Conservation (phyloP, 2,797 vertebrate species). For the Morus bassanus region DNA sequence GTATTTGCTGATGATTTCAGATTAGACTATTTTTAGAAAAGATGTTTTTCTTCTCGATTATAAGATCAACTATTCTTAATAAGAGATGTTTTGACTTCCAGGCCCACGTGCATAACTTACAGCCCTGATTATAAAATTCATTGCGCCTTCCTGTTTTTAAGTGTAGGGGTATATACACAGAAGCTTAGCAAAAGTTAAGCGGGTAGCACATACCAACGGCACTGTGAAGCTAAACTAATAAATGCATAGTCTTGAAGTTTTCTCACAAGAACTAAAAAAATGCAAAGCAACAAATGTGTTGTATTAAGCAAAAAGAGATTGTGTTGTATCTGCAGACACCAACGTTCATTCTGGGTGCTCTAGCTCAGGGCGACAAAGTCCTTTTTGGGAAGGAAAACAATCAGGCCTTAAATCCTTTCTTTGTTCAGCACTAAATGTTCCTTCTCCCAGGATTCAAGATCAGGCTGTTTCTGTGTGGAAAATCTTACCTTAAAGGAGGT, state of each 20-base stretch:
- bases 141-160: background rate
- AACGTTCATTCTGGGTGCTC: background rate
- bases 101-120: background rate
- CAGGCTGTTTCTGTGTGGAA: background rate
- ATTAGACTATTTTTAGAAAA: background rate
- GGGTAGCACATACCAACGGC: background rate
- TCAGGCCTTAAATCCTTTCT: background rate
- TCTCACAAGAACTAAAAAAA: background rate
- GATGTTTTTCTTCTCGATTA: background rate
- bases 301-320: background rate
- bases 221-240: background rate
- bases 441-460: background rate
- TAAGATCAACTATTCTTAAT: background rate
- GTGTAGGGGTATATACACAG: too few relatives aligned
- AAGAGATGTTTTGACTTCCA: background rate
- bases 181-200: background rate
- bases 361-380: background rate
- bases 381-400: background rate
- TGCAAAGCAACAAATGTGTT: rapidly evolving
- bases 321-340: background rate
- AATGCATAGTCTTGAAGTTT: background rate
- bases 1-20: background rate
- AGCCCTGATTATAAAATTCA: background rate
- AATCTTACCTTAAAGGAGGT: background rate
- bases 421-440: background rate